phyloP scores from a whole-genome alignment of 1,140 invertebrate species.

The Ceratosolen fusciceps region DNA sequence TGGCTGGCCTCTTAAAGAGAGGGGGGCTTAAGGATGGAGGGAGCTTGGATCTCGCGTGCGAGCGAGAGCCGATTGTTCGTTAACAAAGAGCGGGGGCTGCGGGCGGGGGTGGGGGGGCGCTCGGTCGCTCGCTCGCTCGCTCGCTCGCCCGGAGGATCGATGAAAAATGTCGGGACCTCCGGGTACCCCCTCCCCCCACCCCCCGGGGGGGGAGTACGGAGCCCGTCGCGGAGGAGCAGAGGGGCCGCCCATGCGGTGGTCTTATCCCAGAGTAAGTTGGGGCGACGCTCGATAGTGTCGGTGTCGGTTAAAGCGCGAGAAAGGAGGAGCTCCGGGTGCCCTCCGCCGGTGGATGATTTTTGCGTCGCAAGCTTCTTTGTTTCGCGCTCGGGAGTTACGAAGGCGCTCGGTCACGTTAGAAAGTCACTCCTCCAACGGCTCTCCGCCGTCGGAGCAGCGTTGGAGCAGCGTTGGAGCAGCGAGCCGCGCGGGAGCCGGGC shows the following conservation, averaged over 20 bases:
- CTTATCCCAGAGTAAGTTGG: background rate
- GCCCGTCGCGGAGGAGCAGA: no score
- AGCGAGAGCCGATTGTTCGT: background rate
- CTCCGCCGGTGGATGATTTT: conserved; percentile 37
- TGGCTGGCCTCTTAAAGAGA: no score
- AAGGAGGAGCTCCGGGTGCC: conserved; percentile 28
- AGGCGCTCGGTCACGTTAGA: conserved; percentile 65
- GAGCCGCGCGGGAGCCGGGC: no score
- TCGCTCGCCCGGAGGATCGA: no score
- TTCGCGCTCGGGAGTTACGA: conserved; percentile 55
- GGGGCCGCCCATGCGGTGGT: background rate
- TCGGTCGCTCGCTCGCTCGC: no score
- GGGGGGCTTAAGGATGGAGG: no score
- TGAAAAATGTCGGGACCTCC: no score
- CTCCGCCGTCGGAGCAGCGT: conserved; percentile 32
- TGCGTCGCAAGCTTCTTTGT: conserved; percentile 53
- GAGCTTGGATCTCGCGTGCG: background rate
- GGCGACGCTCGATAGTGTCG: background rate
- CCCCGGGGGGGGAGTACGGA: no score
- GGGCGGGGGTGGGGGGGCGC: no score
- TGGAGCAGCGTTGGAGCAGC: no score
- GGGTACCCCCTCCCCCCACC: no score
- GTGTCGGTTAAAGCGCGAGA: background rate
- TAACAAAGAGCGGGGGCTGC: background rate
- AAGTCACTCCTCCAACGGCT: conserved; percentile 55